These are phyloP conservation scores for Thunnus thynnus DNA, from an alignment of 2,113 vertebrate genomes.

Conservation along the genomic window DNA sequence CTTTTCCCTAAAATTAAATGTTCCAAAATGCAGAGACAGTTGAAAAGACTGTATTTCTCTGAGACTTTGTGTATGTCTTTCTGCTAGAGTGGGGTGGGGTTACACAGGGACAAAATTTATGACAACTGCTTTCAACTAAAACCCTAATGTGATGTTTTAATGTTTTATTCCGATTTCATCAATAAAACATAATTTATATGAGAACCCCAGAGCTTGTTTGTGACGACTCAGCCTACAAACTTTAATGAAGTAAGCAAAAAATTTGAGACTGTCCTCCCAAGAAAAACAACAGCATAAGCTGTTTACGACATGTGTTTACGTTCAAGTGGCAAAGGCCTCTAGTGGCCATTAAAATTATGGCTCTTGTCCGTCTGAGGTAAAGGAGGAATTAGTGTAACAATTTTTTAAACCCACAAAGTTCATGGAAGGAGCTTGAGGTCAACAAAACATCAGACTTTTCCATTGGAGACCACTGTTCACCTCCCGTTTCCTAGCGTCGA, in stretches of 20 bases:
- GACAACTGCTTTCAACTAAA: neutral
- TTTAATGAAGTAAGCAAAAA: neutral
- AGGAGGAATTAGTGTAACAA: no score
- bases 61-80: neutral
- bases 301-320: no score
- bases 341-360: no score
- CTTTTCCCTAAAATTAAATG: neutral
- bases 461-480: no score
- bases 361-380: no score
- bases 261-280: no score
- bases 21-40: neutral
- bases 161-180: neutral
- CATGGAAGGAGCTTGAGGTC: no score
- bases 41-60: neutral
- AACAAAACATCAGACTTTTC: no score
- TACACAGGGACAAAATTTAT: conserved; percentile 15
- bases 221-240: neutral
- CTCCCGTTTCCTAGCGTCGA: no score
- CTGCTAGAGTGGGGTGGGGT: conserved; percentile 5
- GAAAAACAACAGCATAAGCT: no score
- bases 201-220: conserved; percentile 16
- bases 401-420: no score
- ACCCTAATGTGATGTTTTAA: neutral
- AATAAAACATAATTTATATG: conserved; percentile 5
- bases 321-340: no score